Evolutionary conservation across 2,888 invertebrate genomes (phyloP), one percentile per base, ranked within the genome.

Genomic region (Microchrysa polita): DNA sequence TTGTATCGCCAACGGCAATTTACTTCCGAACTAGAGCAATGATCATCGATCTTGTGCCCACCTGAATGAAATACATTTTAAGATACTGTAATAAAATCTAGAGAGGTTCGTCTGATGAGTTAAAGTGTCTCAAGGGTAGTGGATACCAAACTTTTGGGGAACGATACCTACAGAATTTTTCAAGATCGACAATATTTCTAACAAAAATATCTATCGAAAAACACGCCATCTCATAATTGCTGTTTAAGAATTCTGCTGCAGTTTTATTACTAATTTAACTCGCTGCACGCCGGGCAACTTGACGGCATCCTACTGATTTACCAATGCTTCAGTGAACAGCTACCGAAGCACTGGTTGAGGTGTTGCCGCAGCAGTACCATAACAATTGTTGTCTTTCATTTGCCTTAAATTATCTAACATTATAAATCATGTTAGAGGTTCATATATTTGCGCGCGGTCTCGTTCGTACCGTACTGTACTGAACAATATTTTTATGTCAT

Each of bases 31-130:
- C 52, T 72, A 52, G 72, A 72, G 60, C 72, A 72, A 52, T 72
- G 57, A 72, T 72, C 72, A 72, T 72, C 72, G 72, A 72, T 72
- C 61, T 60, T 72, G 18, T 55, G 57, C 69, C 55, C 69, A 69
- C 69, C 69, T 69, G 40, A 53, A 67, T 53, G 67, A 67, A 67
- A 69, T 57, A 69, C 42, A 42, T 5, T 65, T 65, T 48, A 18
- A 57, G 57, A 40, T 69, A 69, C 18, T 69, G 69, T 69, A 69
- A 69, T 69, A 69, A 55, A 42, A 57, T 69, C 27, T 23, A 14
- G 48, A 34, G 57, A 55, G 27, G 42, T 40, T 42, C 52, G 27
- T 22, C 10, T 16, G 34, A 61, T 61, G 34, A 40, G 23, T 42
- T 61, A 14, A 61, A 42, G 40, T 40, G 52, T 48, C 48, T 48